Percentiles rank a stretch among this genome's conserved stretches.
Evolutionary conservation across 2,797 vertebrate species (phyloP).

Genomic region (Potorous gilbertii): DNA sequence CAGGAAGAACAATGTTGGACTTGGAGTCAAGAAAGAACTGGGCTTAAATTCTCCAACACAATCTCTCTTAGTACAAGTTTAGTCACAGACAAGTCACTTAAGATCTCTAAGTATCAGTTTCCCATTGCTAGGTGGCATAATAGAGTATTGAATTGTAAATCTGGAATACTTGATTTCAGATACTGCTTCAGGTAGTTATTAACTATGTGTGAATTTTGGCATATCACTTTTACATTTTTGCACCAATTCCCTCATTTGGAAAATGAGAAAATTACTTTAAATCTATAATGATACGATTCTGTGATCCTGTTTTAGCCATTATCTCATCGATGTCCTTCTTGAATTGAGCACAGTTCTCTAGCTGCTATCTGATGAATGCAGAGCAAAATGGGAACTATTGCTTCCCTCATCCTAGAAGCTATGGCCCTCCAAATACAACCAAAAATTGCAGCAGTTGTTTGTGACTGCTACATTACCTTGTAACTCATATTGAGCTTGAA

Average conservation of each 20-base stretch:
- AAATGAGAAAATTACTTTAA: neutral
- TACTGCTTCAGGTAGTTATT: neutral
- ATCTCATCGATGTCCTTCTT: neutral
- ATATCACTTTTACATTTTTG: neutral
- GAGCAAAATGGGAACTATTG: neutral
- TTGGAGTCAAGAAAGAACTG: neutral
- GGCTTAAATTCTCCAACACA: neutral
- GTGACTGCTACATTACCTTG: neutral
- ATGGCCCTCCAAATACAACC: neutral
- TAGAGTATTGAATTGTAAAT: neutral
- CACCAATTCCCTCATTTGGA: neutral
- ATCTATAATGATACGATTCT: neutral
- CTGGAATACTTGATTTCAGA: neutral
- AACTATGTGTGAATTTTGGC: neutral
- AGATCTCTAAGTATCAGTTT: neutral
- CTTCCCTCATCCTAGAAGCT: neutral
- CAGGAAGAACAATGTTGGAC: neutral
- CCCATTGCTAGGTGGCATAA: neutral
- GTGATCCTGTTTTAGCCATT: neutral
- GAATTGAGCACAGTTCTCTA: neutral
- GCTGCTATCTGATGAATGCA: neutral
- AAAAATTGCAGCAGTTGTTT: neutral
- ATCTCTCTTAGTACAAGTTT: neutral
- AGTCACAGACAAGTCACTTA: neutral
- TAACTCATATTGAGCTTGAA: neutral